phyloP scores from a whole-genome alignment of 2,113 vertebrate species.

The Ictalurus punctatus region DNA sequence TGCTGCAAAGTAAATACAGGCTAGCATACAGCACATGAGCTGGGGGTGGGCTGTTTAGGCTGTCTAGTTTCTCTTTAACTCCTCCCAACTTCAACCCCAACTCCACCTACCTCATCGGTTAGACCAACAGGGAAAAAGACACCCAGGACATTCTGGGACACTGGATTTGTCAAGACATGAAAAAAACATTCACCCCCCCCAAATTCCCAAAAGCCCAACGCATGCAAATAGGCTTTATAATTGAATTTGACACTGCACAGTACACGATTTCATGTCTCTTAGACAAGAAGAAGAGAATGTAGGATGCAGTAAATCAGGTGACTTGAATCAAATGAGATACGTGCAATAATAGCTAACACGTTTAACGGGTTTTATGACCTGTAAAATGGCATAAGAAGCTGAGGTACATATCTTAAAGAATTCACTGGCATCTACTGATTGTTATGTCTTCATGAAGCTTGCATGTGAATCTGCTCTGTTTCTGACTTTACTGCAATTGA shows the following conservation, averaged over 20 bases:
- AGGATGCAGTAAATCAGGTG: slow-evolving; percentile 30
- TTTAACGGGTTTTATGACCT: slow-evolving; percentile 14
- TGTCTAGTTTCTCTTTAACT: slow-evolving; percentile 66
- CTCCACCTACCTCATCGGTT: slow-evolving; percentile 67
- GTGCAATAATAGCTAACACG: not conserved
- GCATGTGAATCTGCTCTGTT: not conserved
- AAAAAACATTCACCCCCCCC: slow-evolving; percentile 27
- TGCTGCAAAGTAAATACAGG: slow-evolving; percentile 72
- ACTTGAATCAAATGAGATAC: slow-evolving; percentile 9
- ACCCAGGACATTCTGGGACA: slow-evolving; percentile 67
- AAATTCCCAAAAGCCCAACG: slow-evolving; percentile 17
- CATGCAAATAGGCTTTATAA: slow-evolving; percentile 50
- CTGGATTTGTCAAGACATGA: not conserved
- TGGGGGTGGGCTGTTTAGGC: slow-evolving; percentile 63
- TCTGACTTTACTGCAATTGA: not conserved
- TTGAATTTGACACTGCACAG: slow-evolving; percentile 57
- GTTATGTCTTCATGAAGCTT: not conserved
- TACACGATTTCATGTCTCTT: slow-evolving; percentile 49
- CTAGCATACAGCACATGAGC: slow-evolving; percentile 69
- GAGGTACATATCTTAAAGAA: slow-evolving; percentile 5
- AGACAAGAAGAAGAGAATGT: slow-evolving; percentile 25
- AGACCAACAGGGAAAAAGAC: slow-evolving; percentile 69
- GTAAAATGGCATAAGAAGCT: not conserved
- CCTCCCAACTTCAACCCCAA: slow-evolving; percentile 37
- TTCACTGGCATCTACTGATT: not conserved